These are phyloP conservation scores for Zaprionus inermis DNA, from an alignment of 1,140 invertebrate species.

Conservation along the genomic window DNA sequence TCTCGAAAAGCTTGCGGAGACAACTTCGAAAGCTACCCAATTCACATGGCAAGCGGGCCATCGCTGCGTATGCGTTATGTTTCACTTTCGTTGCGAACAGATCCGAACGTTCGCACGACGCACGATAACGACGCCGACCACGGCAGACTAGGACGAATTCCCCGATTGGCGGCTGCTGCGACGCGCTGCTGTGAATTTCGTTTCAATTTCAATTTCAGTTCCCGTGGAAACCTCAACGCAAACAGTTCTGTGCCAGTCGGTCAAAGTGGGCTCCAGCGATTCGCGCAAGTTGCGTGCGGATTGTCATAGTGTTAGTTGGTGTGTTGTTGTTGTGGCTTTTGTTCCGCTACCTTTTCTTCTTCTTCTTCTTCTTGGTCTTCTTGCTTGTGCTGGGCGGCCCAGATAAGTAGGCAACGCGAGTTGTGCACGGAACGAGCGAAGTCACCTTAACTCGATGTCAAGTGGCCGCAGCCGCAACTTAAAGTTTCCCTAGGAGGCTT, in stretches of 20 bases:
- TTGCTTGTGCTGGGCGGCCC: constrained; percentile 33
- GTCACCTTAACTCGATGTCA: constrained; percentile 38
- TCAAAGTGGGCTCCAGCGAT: not conserved
- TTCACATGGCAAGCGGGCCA: constrained; percentile 54
- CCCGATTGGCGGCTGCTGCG: constrained; percentile 61
- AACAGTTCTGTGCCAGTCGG: constrained; percentile 55
- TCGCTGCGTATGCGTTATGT: constrained; percentile 77
- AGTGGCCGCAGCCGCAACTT: constrained; percentile 47
- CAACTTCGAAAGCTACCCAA: constrained; percentile 50
- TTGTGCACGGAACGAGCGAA: constrained; percentile 48
- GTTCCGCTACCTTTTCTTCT: constrained; percentile 19
- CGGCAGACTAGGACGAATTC: constrained; percentile 17
- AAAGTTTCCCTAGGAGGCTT: constrained; percentile 26
- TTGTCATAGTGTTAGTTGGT: constrained; percentile 26
- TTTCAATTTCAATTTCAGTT: constrained; percentile 70
- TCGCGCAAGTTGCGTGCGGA: constrained; percentile 53
- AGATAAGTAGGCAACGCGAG: constrained; percentile 62
- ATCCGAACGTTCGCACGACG: constrained; percentile 21
- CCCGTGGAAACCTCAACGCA: constrained; percentile 69
- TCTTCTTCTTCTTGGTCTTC: constrained; percentile 32
- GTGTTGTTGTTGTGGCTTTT: constrained; percentile 4
- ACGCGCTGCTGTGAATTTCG: constrained; percentile 26
- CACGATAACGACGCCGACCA: constrained; percentile 32
- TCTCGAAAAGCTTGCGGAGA: constrained; percentile 56
- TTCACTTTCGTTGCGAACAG: constrained; percentile 69